Conservation (phyloP, 2,888 invertebrate species). For the Andrena bucephala region DNA sequence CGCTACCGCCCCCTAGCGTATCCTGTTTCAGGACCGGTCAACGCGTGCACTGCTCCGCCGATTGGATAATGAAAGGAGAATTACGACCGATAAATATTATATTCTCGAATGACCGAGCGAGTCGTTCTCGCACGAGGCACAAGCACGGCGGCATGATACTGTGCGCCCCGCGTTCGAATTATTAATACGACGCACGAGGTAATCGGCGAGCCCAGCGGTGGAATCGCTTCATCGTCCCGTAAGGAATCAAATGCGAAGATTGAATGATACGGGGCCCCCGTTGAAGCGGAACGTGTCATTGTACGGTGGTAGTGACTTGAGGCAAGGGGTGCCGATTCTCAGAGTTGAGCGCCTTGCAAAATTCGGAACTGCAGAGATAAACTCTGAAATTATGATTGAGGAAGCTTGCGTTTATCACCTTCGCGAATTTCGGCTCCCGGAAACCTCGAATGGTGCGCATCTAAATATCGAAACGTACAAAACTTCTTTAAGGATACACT, state of each 20-base stretch:
- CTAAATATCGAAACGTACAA: no score
- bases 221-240: not conserved
- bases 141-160: not conserved
- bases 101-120: slow-evolving; percentile 20
- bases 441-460: no score
- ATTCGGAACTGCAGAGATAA: no score
- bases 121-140: not conserved
- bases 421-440: no score
- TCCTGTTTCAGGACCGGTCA: slow-evolving; percentile 74
- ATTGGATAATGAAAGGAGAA: slow-evolving; percentile 64
- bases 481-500: no score
- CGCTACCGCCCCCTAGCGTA: slow-evolving; percentile 42
- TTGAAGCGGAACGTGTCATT: no score
- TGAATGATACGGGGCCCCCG: no score
- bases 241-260: not conserved
- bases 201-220: not conserved
- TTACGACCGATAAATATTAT: slow-evolving; percentile 54
- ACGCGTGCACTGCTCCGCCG: slow-evolving; percentile 33
- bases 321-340: no score
- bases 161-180: not conserved
- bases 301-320: no score
- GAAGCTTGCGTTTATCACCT: no score
- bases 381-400: no score
- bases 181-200: not conserved
- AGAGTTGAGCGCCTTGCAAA: no score